Evolutionary conservation across 2,797 vertebrate genomes (phyloP).

Genomic region (Crax fasciolata): DNA sequence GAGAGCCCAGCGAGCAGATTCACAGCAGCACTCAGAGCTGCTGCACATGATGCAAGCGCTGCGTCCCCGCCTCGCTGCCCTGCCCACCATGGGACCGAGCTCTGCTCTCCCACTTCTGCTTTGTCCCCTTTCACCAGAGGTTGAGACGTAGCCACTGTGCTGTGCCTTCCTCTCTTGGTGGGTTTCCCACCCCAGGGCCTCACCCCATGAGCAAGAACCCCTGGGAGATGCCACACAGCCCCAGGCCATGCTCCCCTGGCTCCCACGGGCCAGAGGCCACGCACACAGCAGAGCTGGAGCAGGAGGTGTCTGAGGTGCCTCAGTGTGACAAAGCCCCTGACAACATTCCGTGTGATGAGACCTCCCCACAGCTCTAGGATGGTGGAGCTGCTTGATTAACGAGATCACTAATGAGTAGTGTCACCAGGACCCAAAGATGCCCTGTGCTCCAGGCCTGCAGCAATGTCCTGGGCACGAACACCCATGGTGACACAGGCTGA

Average conservation of each 20-base stretch:
- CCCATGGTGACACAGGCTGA: neutral
- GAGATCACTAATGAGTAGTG: neutral
- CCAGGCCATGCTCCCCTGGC: neutral
- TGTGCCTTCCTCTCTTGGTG: neutral
- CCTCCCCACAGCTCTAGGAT: neutral
- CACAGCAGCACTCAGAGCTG: neutral
- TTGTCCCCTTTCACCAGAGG: neutral
- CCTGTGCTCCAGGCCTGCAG: neutral
- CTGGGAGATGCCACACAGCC: neutral
- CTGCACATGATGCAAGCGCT: neutral
- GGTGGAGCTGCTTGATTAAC: neutral
- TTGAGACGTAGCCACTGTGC: neutral
- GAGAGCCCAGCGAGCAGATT: neutral
- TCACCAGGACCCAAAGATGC: neutral
- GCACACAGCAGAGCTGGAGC: neutral
- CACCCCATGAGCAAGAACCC: neutral
- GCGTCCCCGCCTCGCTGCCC: neutral
- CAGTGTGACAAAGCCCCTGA: neutral
- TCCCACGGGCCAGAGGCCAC: neutral
- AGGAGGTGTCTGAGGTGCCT: neutral
- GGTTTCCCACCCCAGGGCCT: neutral
- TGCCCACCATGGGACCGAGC: neutral
- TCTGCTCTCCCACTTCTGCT: neutral
- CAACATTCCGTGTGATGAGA: neutral
- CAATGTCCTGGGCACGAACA: neutral